phyloP scores from a whole-genome alignment of 2,113 vertebrate genomes.

The Protobothrops mucrosquamatus region DNA sequence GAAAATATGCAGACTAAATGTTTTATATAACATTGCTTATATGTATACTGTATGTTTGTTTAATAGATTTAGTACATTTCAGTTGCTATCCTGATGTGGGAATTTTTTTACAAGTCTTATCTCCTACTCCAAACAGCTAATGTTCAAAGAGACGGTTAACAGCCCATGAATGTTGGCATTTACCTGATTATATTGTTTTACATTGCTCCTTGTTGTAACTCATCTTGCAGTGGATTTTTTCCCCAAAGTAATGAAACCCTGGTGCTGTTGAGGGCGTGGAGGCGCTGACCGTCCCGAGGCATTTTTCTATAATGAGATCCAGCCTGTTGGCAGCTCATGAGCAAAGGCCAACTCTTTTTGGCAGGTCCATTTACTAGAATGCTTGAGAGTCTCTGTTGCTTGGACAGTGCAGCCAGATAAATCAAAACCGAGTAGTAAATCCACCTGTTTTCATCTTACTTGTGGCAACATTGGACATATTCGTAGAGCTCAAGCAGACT shows the following conservation, averaged over 20 bases:
- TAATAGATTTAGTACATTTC: not conserved
- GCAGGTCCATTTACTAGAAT: not conserved
- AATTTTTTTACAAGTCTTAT: not conserved
- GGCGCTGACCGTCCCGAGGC: not conserved
- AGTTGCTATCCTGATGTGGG: not conserved
- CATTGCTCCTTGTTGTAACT: not conserved
- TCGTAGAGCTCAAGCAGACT: conserved; percentile 8
- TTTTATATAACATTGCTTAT: not conserved
- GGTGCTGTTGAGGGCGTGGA: no score
- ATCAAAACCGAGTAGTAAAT: conserved; percentile 25
- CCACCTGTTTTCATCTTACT: conserved; percentile 8
- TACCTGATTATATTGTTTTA: not conserved
- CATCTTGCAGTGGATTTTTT: not conserved
- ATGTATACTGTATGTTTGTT: not conserved
- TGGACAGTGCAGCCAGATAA: conserved; percentile 4
- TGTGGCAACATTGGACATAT: not conserved
- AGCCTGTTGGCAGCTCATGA: not conserved
- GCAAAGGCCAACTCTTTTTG: not conserved
- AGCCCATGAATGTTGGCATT: not conserved
- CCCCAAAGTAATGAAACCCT: not conserved
- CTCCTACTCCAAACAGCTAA: not conserved
- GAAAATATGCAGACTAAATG: not conserved
- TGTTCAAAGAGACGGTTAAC: not conserved
- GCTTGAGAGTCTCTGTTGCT: not conserved
- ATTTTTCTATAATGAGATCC: not conserved